A percentile compares a stretch with the other conserved stretches of the same genome.
Evolutionary conservation across 2,888 invertebrate species (phyloP).

Genomic region (Neoitamus cyanurus): DNA sequence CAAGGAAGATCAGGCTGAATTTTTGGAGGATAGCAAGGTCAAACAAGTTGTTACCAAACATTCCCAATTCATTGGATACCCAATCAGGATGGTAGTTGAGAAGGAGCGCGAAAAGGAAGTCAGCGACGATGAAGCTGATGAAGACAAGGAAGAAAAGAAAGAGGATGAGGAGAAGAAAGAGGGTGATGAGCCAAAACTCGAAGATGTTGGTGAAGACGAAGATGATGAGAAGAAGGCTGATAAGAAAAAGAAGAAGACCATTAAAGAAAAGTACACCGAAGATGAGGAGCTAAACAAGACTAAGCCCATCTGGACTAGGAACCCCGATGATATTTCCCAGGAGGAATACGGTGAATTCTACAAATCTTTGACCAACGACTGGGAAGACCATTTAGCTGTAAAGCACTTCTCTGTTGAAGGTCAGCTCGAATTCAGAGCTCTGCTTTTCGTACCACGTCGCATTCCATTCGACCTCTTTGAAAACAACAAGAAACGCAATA

Average conservation of each 20-base stretch:
- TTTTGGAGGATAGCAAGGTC: conserved; percentile 92
- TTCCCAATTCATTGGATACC: conserved; percentile 99
- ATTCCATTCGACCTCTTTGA: conserved; percentile 98
- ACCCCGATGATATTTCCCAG: conserved; percentile 94
- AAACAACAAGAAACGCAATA: conserved; percentile 97
- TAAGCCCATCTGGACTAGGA: conserved; percentile 97
- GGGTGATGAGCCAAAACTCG: conserved; percentile 70
- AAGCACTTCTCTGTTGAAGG: conserved; percentile 96
- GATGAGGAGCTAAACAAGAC: conserved; percentile 99
- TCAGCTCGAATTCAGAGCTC: conserved; percentile 92
- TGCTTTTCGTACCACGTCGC: conserved; percentile 90
- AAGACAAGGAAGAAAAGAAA: conserved; percentile 75
- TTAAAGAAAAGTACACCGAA: conserved; percentile 97
- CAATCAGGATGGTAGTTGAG: conserved; percentile 94
- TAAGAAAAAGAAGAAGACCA: conserved; percentile 94
- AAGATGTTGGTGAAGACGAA: conserved; percentile 71
- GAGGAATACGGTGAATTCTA: conserved; percentile 99
- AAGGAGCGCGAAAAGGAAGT: conserved; percentile 98
- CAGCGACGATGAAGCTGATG: conserved; percentile 90
- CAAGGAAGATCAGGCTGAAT: conserved; percentile 96
- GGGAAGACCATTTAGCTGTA: conserved; percentile 97
- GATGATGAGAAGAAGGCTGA: conserved; percentile 76
- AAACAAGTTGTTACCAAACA: conserved; percentile 99
- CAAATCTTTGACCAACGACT: conserved; percentile 96
- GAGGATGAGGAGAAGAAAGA: conserved; percentile 64